Evolutionary conservation across 1,140 invertebrate genomes (phyloP), one percentile per base, ranked within the genome.

Genomic region (Ceratina australensis): DNA sequence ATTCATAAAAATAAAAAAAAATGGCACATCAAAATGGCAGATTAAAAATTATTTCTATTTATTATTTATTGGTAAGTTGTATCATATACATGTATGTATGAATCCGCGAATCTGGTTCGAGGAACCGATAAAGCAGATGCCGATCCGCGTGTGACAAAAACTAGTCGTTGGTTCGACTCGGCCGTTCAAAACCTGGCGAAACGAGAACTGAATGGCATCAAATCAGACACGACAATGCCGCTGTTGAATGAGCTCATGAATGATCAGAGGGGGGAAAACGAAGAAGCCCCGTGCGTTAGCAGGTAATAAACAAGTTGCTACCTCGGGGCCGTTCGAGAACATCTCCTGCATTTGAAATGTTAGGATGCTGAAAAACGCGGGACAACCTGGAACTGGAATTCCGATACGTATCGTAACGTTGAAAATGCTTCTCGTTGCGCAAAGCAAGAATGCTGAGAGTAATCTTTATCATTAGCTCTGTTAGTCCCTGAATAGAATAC

Each of bases 261-360:
- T 76, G 73, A 76, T 76, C 73, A 10, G 73, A 59, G 50, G 69
- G 73, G n/a, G n/a, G n/a, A n/a, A n/a, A 76, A 76, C 50, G 73
- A 69, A 76, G 73, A 76, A 76, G 66, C 60, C 65, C 47, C 47
- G 50, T n/a, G 54, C 65, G 73, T 76, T 76, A 76, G 60, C 73
- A 76, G 73, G 73, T 60, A 76, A 76, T 76, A 69, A 76, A 76
- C 73, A 69, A 66, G 24, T 26, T 60, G 24, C 56, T 60, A 69
- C 47, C 67, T 33, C 66, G 7, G 16, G 42, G 69, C 69, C 73
- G 42, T 60, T 76, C 24, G 3, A 24, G 16, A 52, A 42, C 65
- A 69, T 50, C 73, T 28, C 18, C 18, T 49, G 42, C 66, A 60
- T 68, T 76, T 60, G 69, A 24, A 26, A 10, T 47, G 66, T 76